phyloP scores from a whole-genome alignment of 1,140 invertebrate species.

The Sesamia nonagrioides region DNA sequence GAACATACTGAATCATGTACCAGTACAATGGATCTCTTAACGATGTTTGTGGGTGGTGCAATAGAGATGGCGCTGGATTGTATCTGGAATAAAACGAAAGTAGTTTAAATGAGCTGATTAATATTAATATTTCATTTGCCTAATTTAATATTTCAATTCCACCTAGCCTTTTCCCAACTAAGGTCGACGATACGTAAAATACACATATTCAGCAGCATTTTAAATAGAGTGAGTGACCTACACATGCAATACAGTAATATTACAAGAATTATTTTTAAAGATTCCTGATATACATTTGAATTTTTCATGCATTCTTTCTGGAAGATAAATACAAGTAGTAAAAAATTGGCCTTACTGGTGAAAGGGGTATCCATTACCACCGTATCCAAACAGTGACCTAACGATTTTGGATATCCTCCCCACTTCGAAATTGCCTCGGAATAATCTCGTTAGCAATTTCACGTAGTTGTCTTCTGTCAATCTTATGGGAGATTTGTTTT shows the following conservation, averaged over 20 bases:
- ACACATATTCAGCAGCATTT: too few relatives aligned
- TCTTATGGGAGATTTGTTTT: conserved; percentile 69
- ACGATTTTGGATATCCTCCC: conserved; percentile 70
- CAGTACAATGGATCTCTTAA: conserved; percentile 90
- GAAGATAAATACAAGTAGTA: neutral
- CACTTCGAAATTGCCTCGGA: conserved; percentile 75
- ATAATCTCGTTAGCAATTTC: conserved; percentile 71
- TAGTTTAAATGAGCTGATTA: neutral
- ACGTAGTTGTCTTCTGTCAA: conserved; percentile 74
- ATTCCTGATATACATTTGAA: neutral
- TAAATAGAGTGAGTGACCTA: too few relatives aligned
- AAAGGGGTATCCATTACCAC: conserved; percentile 64
- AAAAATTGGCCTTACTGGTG: conserved; percentile 62
- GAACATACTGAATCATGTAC: conserved; percentile 88
- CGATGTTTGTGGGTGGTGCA: conserved; percentile 88
- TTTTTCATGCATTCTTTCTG: neutral
- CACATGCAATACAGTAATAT: too few relatives aligned
- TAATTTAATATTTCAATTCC: too few relatives aligned
- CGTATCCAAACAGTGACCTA: conserved; percentile 74
- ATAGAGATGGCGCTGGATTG: conserved; percentile 83
- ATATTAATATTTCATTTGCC: too few relatives aligned
- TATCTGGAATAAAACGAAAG: conserved; percentile 70
- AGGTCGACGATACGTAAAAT: too few relatives aligned
- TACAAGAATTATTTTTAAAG: too few relatives aligned
- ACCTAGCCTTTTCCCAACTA: too few relatives aligned